Conservation (phyloP, 2,113 vertebrate genomes). For the Sinocyclocheilus anophthalmus region DNA sequence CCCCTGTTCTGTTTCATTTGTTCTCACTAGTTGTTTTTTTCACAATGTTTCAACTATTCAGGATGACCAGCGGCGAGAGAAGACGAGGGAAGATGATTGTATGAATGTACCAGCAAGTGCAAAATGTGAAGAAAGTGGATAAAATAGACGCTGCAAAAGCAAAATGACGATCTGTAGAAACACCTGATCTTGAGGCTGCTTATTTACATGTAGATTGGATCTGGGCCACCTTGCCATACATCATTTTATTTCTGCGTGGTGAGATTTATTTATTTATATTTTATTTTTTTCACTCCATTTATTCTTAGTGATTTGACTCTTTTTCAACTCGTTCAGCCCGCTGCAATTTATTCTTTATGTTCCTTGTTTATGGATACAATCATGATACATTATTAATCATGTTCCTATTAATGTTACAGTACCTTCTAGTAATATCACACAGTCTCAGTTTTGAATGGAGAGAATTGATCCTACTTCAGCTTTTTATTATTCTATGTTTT, state of each 20-base stretch:
- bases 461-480: neutral
- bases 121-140: conserved; percentile 8
- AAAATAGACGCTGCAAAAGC: neutral
- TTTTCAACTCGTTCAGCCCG: neutral
- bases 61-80: neutral
- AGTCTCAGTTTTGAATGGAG: neutral
- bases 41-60: neutral
- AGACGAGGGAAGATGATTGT: neutral
- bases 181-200: neutral
- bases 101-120: neutral
- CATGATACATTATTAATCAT: neutral
- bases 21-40: neutral
- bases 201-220: conserved; percentile 60
- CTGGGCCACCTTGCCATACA: conserved; percentile 39
- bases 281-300: neutral
- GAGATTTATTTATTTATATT: neutral
- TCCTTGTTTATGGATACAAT: neutral
- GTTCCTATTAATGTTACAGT: neutral
- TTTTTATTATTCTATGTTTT: neutral
- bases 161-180: neutral
- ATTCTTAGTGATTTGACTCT: neutral
- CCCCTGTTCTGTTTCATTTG: neutral
- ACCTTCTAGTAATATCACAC: neutral
- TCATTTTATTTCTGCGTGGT: conserved; percentile 8
- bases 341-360: neutral